Evolutionary conservation across 30 jellyfish, hydroid and myxozoan genomes (phyloP).

Genomic region (Pelagia noctiluca): DNA sequence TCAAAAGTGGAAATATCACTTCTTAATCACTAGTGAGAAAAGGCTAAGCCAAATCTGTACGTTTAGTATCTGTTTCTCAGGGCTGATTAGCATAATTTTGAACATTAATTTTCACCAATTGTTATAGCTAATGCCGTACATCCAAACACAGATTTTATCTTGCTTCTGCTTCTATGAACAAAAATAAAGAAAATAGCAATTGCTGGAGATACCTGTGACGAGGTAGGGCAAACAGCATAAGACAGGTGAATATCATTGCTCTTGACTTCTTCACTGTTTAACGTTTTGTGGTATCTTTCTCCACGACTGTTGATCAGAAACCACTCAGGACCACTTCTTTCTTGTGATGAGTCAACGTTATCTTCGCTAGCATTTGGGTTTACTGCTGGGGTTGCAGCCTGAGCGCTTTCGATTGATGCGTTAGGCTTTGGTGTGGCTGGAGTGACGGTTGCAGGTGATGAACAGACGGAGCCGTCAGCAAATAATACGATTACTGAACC

Average conservation of each 20-base stretch:
- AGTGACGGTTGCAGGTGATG: too few relatives aligned
- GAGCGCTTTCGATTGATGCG: neutral
- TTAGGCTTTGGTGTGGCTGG: neutral
- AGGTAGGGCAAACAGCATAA: neutral
- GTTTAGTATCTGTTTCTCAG: too few relatives aligned
- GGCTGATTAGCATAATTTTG: too few relatives aligned
- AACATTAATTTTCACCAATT: too few relatives aligned
- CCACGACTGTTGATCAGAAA: neutral
- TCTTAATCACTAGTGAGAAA: too few relatives aligned
- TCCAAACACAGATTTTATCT: too few relatives aligned
- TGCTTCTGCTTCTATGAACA: too few relatives aligned
- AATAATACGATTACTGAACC: conserved; percentile 38
- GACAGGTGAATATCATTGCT: neutral
- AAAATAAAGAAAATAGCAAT: too few relatives aligned
- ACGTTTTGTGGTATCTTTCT: neutral
- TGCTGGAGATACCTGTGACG: neutral
- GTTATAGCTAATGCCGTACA: too few relatives aligned
- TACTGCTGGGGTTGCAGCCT: neutral
- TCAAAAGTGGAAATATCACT: too few relatives aligned
- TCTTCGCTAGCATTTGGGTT: neutral
- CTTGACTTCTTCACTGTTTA: neutral
- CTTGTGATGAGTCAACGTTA: neutral
- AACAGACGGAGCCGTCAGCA: conserved; percentile 64
- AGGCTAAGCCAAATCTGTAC: too few relatives aligned
- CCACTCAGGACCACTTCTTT: neutral